phyloP scores from a whole-genome alignment of 2,113 vertebrate genomes.

The Myrmecophaga tridactyla region DNA sequence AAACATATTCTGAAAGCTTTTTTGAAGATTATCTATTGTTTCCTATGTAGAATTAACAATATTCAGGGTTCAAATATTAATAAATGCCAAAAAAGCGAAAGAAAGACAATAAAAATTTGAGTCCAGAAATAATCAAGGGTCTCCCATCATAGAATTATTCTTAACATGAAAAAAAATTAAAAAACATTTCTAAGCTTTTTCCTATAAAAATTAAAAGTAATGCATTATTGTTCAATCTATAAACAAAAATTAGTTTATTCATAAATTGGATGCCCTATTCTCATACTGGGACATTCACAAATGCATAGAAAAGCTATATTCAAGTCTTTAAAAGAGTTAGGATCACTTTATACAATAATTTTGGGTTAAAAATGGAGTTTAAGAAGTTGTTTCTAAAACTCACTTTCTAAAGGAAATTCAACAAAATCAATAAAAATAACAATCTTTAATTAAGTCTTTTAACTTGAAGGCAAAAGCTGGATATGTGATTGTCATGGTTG shows the following conservation, averaged over 20 bases:
- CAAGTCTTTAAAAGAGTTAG: background rate
- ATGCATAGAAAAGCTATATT: background rate
- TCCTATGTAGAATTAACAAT: background rate
- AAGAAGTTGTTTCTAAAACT: slow-evolving; percentile 21
- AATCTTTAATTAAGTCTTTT: slow-evolving; percentile 37
- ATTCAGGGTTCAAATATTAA: slow-evolving; percentile 10
- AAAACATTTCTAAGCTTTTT: slow-evolving; percentile 17
- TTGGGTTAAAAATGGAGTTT: background rate
- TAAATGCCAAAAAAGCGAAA: background rate
- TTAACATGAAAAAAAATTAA: slow-evolving; percentile 21
- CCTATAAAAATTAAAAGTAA: slow-evolving; percentile 45
- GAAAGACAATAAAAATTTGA: background rate
- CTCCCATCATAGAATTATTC: background rate
- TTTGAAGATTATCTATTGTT: background rate
- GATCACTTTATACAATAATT: slow-evolving; percentile 7
- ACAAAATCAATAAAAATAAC: background rate
- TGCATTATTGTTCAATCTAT: background rate
- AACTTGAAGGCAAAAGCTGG: background rate
- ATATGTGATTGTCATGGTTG: too few relatives aligned
- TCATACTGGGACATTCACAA: background rate
- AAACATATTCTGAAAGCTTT: slow-evolving; percentile 21
- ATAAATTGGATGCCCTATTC: background rate
- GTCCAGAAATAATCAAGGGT: background rate
- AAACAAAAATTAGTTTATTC: slow-evolving; percentile 6
- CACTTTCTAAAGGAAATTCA: slow-evolving; percentile 6